These are phyloP conservation scores for Myzus persicae DNA, from an alignment of 1,140 invertebrate species.

Conservation along the genomic window DNA sequence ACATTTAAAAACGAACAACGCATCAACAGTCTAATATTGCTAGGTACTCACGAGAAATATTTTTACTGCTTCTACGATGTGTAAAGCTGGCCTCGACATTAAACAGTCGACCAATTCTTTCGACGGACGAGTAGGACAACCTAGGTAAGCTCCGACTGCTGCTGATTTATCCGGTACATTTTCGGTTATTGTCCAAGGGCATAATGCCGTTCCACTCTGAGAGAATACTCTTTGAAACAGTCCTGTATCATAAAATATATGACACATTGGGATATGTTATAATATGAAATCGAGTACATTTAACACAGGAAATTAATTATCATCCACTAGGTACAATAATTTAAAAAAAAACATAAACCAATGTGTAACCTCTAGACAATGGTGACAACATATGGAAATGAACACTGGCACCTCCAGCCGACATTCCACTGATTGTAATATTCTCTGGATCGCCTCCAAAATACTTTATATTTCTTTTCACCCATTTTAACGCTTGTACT, in stretches of 20 bases:
- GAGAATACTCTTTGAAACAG: constrained; percentile 60
- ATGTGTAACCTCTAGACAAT: constrained; percentile 59
- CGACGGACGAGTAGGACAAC: constrained; percentile 71
- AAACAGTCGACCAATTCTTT: constrained; percentile 77
- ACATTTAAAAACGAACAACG: background rate
- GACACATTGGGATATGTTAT: background rate
- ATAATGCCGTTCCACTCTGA: constrained; percentile 71
- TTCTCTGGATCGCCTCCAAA: constrained; percentile 71
- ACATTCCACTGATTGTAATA: constrained; percentile 68
- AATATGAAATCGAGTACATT: too few relatives aligned
- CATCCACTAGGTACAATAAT: background rate
- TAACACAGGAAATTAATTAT: too few relatives aligned
- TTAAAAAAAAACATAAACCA: background rate
- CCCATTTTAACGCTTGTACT: constrained; percentile 71
- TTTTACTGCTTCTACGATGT: constrained; percentile 65
- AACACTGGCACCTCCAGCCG: constrained; percentile 70
- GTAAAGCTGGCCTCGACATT: constrained; percentile 69
- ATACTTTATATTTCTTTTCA: constrained; percentile 68
- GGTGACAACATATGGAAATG: constrained; percentile 73
- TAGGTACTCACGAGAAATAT: constrained; percentile 67
- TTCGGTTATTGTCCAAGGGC: constrained; percentile 76
- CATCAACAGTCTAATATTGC: constrained; percentile 49
- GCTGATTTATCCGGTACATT: constrained; percentile 74
- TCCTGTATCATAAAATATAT: constrained; percentile 43
- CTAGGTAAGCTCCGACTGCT: constrained; percentile 72